Evolutionary conservation across 1,140 invertebrate genomes (phyloP), one percentile per base, ranked within the genome.

Genomic region (Calycopis cecrops): DNA sequence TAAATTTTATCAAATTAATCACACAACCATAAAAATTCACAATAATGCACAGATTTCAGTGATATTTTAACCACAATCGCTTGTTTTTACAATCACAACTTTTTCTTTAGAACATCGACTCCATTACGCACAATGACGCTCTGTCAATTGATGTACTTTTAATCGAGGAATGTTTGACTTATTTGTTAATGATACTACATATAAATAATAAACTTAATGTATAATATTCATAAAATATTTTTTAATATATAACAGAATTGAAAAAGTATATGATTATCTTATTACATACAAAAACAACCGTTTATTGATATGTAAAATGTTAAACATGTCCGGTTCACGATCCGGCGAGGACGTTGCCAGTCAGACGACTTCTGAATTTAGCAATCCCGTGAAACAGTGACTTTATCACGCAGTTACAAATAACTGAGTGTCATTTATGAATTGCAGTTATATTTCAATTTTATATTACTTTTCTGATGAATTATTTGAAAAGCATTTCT

Each of bases 81-180:
- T 62, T 72, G 71, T 68, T 71, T 66, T 58, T 63, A 63, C 49
- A 71, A 71, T 73, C 65, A 73, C 63, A 76, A 76, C 59, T 72
- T 59, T 55, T 71, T 55, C 62, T 67, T 74, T 62, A 76, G 71
- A 78, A 80, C 70, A 78, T 85, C 76, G 80, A 85, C 86, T 88
- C 85, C 86, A 87, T 88, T 87, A 85, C 80, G 74, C 80, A 87
- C 77, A 79, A 85, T 88, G 86, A 88, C 84, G 86, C 86, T 87
- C 69, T 77, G 62, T 85, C 84, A 85, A 75, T 65, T 57, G 51
- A 71, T 50, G n/a, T 52, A 58, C 79, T 85, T 58, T 76, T 83
- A 67, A 47, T 34, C 18, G 48, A 52, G 73, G 81, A 85, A 85
- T 87, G 76, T 81, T 40, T 33, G 12, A 42, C 34, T 40, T n/a